Percentiles rank a stretch among this genome's conserved stretches.
phyloP scores from a whole-genome alignment of 1,140 invertebrate species.

The Fragariocoptes setiger region DNA sequence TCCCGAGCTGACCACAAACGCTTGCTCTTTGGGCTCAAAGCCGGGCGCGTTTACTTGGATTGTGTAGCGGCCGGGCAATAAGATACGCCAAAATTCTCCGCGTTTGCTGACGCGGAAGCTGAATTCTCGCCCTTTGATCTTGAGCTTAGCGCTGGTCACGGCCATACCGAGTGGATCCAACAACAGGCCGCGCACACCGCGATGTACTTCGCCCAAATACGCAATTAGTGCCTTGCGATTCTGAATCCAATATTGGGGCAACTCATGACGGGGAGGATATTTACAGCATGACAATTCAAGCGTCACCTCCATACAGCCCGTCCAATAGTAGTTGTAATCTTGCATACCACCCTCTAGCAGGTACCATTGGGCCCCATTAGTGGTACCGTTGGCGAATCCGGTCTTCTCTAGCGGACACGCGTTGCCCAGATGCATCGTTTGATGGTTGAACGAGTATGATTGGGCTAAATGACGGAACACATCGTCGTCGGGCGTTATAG shows the following conservation, averaged over 20 bases:
- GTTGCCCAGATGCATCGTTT: conserved; percentile 15
- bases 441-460: conserved; percentile 16
- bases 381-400: conserved; percentile 50
- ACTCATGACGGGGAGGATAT: conserved; percentile 46
- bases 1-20: conserved; percentile 3
- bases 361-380: conserved; percentile 72
- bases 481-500: conserved; percentile 14
- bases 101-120: conserved; percentile 58
- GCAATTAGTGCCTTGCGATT: conserved; percentile 61
- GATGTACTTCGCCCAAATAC: conserved; percentile 51
- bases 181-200: conserved; percentile 40
- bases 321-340: conserved; percentile 91
- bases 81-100: conserved; percentile 69
- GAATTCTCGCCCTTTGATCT: conserved; percentile 50
- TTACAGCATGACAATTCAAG: conserved; percentile 89
- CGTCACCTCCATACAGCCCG: conserved; percentile 92
- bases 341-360: conserved; percentile 59
- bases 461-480: conserved; percentile 14
- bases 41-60: conserved; percentile 28
- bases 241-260: conserved; percentile 72
- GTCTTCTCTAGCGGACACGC: conserved; percentile 15
- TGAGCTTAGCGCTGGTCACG: conserved; percentile 43
- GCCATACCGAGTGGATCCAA: conserved; percentile 44
- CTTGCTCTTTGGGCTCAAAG: conserved; percentile 7
- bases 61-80: conserved; percentile 46